These are phyloP conservation scores for Abrostola tripartita DNA, from an alignment of 2,888 invertebrate genomes.

Conservation along the genomic window DNA sequence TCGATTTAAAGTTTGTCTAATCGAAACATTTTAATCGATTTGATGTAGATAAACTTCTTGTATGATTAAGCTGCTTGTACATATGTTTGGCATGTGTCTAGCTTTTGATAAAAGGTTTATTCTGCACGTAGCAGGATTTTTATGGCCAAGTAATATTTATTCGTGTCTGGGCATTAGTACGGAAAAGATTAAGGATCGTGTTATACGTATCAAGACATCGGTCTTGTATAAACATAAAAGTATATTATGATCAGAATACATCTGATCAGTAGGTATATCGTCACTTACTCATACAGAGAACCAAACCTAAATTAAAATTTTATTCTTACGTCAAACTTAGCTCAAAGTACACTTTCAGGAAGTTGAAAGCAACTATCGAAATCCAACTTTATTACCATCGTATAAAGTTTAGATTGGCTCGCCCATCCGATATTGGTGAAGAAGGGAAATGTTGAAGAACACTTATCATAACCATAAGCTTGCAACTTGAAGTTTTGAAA, in stretches of 20 bases:
- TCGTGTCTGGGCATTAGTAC: too few species aligned
- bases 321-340: constrained; percentile 17
- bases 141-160: too few species aligned
- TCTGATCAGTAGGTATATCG: background rate
- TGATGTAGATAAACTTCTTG: background rate
- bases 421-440: constrained; percentile 10
- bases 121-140: too few species aligned
- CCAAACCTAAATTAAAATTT: constrained; percentile 13
- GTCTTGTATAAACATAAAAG: background rate
- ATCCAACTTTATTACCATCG: constrained; percentile 24
- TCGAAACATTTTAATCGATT: constrained; percentile 1
- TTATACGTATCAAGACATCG: too few species aligned
- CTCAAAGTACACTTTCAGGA: constrained; percentile 6
- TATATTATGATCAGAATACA: background rate
- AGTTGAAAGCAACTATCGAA: constrained; percentile 18
- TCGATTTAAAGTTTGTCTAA: background rate
- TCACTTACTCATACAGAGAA: background rate
- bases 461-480: constrained; percentile 39
- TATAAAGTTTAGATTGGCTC: constrained; percentile 40
- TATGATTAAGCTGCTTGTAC: background rate
- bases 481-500: constrained; percentile 34
- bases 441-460: constrained; percentile 35
- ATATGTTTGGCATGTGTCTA: background rate
- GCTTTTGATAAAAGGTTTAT: too few species aligned
- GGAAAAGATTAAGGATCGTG: too few species aligned